Evolutionary conservation across 2,113 vertebrate genomes (phyloP).

Genomic region (Mormyrus iriodes): DNA sequence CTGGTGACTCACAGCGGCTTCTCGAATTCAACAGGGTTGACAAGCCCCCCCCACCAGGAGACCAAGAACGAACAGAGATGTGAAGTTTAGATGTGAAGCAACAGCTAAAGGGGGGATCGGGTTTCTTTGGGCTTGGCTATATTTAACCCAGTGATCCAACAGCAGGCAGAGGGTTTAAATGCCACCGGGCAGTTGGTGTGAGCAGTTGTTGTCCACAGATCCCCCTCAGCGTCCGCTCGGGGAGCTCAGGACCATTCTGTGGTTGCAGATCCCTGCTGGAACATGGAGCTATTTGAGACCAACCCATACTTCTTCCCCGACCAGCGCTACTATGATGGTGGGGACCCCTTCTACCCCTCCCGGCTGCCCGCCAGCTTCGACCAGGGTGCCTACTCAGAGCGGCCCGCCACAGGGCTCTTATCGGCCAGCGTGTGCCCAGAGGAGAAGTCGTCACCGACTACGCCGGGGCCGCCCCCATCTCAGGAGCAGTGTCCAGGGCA

Average conservation of each 20-base stretch:
- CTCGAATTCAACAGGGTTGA: constrained; percentile 39
- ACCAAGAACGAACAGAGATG: constrained; percentile 74
- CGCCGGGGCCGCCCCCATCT: constrained; percentile 59
- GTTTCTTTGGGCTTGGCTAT: constrained; percentile 92
- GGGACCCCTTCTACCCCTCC: constrained; percentile 79
- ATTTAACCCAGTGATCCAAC: constrained; percentile 98
- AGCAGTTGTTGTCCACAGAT: constrained; percentile 71
- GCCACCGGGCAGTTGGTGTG: constrained; percentile 82
- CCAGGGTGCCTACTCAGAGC: constrained; percentile 71
- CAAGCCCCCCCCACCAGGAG: constrained; percentile 54
- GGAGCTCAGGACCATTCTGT: constrained; percentile 28
- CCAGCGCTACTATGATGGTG: constrained; percentile 87
- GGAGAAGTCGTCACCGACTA: constrained; percentile 70
- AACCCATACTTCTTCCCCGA: constrained; percentile 93
- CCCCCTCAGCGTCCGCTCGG: constrained; percentile 62
- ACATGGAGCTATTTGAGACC: constrained; percentile 97
- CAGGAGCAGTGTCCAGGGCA: constrained; percentile 85
- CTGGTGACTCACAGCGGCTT: constrained; percentile 23
- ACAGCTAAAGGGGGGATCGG: constrained; percentile 94
- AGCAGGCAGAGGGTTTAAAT: constrained; percentile 97
- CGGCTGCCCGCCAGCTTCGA: constrained; percentile 75
- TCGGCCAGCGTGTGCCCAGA: constrained; percentile 49
- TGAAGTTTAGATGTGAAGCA: constrained; percentile 96
- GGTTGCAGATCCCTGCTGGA: constrained; percentile 29
- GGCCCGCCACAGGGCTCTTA: constrained; percentile 61